Percentiles rank a stretch among this genome's conserved stretches.
Evolutionary conservation across 2,888 invertebrate species (phyloP).

Genomic region (Ochropleura plecta): DNA sequence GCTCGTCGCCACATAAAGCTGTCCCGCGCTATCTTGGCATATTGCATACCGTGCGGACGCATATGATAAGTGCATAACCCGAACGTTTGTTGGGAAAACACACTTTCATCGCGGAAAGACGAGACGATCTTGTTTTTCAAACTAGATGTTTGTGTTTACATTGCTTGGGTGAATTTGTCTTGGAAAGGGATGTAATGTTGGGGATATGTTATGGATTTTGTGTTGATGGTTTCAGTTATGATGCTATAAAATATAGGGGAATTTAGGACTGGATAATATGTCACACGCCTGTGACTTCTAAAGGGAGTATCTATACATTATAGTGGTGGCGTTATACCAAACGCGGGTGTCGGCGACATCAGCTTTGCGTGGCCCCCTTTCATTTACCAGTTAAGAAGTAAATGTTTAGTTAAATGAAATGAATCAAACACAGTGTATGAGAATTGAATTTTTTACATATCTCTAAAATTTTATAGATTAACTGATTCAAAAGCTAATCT

Average conservation of each 20-base stretch:
- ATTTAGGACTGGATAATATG: neutral
- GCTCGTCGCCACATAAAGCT: constrained; percentile 79
- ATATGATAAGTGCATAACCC: constrained; percentile 83
- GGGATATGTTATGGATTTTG: constrained; percentile 25
- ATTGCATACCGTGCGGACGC: constrained; percentile 81
- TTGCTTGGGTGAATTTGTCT: constrained; percentile 45
- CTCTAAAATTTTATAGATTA: too few species aligned
- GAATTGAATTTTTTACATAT: too few species aligned
- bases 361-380: too few species aligned
- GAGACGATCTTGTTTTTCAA: constrained; percentile 64
- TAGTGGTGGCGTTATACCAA: too few species aligned
- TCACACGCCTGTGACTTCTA: neutral
- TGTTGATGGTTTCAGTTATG: constrained; percentile 16
- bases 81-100: constrained; percentile 68
- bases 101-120: constrained; percentile 57
- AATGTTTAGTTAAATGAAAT: too few species aligned
- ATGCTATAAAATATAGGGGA: neutral
- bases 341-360: too few species aligned
- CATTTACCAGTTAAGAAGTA: too few species aligned
- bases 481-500: too few species aligned
- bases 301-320: neutral
- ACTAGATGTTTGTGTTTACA: constrained; percentile 59
- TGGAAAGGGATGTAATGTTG: constrained; percentile 26
- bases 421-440: too few species aligned
- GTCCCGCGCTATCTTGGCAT: constrained; percentile 82